These are phyloP conservation scores for Ophonus ardosiacus DNA, from an alignment of 2,888 invertebrate species.

Conservation along the genomic window DNA sequence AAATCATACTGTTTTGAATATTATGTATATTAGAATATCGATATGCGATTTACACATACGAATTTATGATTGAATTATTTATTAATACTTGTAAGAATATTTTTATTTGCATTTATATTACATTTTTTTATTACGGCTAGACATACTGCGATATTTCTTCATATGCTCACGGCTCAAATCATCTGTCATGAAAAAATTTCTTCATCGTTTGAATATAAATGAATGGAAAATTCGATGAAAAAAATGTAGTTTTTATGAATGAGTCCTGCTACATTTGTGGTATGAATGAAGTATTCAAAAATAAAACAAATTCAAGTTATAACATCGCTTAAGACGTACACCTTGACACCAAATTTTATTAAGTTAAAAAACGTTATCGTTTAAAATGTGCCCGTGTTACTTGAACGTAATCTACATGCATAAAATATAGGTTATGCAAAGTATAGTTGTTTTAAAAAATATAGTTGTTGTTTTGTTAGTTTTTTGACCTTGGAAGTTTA, in stretches of 20 bases:
- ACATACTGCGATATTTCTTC: background rate
- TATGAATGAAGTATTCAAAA: slow-evolving; percentile 9
- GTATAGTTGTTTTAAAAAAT: slow-evolving; percentile 24
- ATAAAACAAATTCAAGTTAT: background rate
- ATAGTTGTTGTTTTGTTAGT: slow-evolving; percentile 5
- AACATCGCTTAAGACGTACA: slow-evolving; percentile 25
- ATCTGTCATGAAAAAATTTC: background rate
- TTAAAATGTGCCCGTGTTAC: background rate
- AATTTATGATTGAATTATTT: background rate
- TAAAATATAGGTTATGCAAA: slow-evolving; percentile 36
- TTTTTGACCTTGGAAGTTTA: slow-evolving; percentile 2
- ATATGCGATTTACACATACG: background rate
- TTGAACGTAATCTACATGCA: slow-evolving; percentile 39
- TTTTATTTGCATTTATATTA: background rate
- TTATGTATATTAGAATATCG: background rate
- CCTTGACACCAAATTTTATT: slow-evolving; percentile 45
- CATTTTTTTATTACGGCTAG: background rate
- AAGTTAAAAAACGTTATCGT: slow-evolving; percentile 4
- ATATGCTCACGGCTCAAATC: background rate
- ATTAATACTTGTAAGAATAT: no score
- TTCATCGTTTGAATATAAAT: background rate
- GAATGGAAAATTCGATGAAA: no score
- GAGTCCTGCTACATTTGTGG: background rate
- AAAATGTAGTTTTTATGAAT: background rate
- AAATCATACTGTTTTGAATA: background rate